Percentiles rank a stretch among this genome's conserved stretches.
phyloP scores from a whole-genome alignment of 2,797 vertebrate genomes.

The Chloroceryle inda region DNA sequence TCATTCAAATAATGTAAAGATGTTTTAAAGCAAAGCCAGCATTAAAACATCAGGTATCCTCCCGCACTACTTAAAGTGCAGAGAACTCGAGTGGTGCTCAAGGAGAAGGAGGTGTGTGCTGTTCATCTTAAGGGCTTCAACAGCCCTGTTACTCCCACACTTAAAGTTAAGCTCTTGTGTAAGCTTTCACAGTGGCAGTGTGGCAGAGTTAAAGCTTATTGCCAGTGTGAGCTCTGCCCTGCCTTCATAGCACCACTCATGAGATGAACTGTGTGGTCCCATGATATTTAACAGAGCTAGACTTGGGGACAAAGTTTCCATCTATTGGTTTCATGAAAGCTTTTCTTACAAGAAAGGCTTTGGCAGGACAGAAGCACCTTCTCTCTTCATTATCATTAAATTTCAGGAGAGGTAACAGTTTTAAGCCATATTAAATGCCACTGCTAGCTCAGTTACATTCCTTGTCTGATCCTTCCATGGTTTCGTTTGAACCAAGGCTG shows the following conservation, averaged over 20 bases:
- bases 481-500: background rate
- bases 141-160: background rate
- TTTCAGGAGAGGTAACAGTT: background rate
- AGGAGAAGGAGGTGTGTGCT: background rate
- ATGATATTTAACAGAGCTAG: background rate
- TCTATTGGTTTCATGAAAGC: background rate
- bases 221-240: background rate
- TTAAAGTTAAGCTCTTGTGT: background rate
- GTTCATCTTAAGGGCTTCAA: background rate
- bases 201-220: background rate
- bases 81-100: background rate
- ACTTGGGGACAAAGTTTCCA: background rate
- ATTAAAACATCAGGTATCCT: rapidly evolving
- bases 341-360: background rate
- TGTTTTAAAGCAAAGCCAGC: background rate
- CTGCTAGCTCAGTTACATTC: background rate
- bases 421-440: background rate
- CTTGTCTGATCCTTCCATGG: background rate
- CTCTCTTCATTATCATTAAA: background rate
- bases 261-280: background rate
- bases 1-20: rapidly evolving
- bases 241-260: background rate
- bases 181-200: rapidly evolving
- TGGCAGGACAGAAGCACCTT: background rate
- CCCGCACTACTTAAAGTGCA: background rate